Conservation (phyloP, 2,113 vertebrate genomes). For the Motacilla tschutschensis region DNA sequence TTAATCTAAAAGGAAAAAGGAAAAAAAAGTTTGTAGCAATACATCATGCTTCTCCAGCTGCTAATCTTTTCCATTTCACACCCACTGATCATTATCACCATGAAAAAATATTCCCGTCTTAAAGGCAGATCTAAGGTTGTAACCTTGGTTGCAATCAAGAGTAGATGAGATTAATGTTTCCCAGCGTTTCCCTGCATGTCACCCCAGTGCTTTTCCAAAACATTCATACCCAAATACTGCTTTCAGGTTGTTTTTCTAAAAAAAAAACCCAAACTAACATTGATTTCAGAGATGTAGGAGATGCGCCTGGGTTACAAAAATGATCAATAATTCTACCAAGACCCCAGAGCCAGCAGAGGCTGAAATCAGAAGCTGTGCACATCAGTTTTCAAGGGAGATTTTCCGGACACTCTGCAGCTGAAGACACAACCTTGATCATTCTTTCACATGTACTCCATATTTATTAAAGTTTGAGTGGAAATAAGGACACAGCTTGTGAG, state of each 20-base stretch:
- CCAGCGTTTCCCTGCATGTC: not conserved
- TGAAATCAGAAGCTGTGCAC: not conserved
- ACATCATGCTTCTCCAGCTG: conserved; percentile 25
- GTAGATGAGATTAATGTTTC: not conserved
- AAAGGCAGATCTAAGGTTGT: conserved; percentile 44
- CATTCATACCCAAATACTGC: not conserved
- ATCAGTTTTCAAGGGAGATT: not conserved
- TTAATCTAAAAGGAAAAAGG: conserved; percentile 47
- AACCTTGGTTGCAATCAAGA: not conserved
- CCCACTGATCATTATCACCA: conserved; percentile 35
- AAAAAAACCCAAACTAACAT: rapidly evolving
- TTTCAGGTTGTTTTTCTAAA: not conserved
- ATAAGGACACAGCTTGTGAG: not conserved
- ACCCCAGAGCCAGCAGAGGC: not conserved
- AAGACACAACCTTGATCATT: not conserved
- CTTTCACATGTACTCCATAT: rapidly evolving
- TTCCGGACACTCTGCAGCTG: not conserved
- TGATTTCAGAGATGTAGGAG: not conserved
- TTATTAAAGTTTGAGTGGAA: not conserved
- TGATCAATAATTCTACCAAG: not conserved
- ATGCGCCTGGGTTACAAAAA: rapidly evolving
- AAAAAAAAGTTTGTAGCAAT: conserved; percentile 11
- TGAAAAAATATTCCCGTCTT: conserved; percentile 18
- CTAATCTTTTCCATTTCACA: conserved; percentile 53
- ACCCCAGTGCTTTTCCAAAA: not conserved